These are phyloP conservation scores for Rotaria magnacalcarata DNA, from an alignment of 2,888 invertebrate species.

Conservation along the genomic window DNA sequence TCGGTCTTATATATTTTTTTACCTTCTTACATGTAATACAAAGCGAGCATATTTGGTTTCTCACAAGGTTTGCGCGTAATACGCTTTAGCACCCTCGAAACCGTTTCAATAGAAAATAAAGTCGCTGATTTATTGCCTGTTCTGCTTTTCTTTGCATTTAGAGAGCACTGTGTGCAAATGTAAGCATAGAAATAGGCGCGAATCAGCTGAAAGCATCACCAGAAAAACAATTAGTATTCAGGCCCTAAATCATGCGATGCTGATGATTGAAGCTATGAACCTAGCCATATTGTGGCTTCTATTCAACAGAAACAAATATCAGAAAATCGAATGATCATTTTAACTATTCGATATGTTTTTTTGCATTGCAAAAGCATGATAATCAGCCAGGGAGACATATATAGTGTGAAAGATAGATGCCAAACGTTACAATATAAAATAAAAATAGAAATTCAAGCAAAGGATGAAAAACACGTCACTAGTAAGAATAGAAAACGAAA, in stretches of 20 bases:
- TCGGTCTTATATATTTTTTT: not conserved
- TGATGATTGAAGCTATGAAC: not conserved
- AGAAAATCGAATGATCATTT: not conserved
- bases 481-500: not conserved
- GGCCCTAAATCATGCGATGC: not conserved
- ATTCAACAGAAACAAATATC: not conserved
- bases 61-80: not conserved
- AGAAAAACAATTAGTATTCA: not conserved
- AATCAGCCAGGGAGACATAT: not conserved
- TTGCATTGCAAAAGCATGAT: not conserved
- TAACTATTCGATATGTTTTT: not conserved
- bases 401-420: not conserved
- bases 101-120: not conserved
- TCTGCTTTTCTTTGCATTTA: not conserved
- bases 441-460: not conserved
- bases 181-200: not conserved
- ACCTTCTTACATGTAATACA: not conserved
- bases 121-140: slow-evolving; percentile 10
- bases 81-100: not conserved
- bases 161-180: not conserved
- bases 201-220: not conserved
- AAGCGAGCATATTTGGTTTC: not conserved
- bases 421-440: not conserved
- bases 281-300: not conserved
- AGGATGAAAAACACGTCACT: too few relatives aligned